Conservation (phyloP, 2,797 vertebrate species). For the Manis pentadactyla region DNA sequence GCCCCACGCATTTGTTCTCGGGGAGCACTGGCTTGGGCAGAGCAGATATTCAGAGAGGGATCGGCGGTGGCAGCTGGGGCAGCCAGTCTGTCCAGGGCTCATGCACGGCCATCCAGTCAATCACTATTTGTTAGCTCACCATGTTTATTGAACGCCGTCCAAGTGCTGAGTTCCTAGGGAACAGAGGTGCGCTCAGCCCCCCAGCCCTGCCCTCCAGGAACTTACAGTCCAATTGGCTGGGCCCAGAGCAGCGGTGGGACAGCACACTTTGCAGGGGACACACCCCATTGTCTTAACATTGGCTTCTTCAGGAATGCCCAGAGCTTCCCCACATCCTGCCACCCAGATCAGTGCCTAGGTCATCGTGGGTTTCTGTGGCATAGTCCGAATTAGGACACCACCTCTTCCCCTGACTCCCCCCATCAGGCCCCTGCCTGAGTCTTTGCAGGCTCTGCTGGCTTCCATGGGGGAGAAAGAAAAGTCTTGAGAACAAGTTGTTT, state of each 20-base stretch:
- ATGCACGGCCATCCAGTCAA: neutral
- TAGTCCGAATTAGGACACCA: no score
- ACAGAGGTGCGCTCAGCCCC: neutral
- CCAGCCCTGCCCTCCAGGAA: neutral
- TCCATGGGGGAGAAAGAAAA: neutral
- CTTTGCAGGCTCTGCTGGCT: neutral
- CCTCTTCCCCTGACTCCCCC: no score
- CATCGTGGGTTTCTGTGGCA: neutral
- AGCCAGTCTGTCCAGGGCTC: no score
- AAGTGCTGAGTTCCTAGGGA: neutral
- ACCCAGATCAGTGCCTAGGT: neutral
- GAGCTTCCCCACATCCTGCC: neutral
- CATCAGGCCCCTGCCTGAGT: neutral
- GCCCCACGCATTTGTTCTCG: neutral
- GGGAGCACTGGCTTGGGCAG: neutral
- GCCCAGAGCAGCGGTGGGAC: neutral
- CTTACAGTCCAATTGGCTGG: neutral
- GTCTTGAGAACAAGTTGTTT: neutral
- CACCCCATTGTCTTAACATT: neutral
- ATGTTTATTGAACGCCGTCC: neutral
- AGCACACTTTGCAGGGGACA: neutral
- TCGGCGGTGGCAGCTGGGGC: rapidly evolving
- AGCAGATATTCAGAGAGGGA: neutral
- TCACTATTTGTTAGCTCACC: rapidly evolving
- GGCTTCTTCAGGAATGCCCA: neutral